Evolutionary conservation across 92 coral and sea anemone species (phyloP).

Genomic region (Zoanthus sociatus): DNA sequence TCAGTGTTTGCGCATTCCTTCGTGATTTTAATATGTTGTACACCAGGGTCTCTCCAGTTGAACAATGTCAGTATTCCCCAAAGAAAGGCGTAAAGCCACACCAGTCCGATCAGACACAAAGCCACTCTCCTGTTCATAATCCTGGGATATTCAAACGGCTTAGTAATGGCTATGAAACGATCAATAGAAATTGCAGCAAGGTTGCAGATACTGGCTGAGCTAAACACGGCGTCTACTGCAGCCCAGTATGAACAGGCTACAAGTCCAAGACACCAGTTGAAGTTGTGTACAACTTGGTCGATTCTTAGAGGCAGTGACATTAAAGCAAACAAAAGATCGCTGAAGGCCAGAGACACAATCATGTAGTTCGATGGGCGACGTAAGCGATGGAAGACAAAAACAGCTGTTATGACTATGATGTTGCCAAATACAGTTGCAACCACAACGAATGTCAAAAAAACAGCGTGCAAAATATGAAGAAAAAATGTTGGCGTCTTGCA

Average conservation of each 20-base stretch:
- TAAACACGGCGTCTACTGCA: slow-evolving; percentile 78
- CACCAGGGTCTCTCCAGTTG: slow-evolving; percentile 67
- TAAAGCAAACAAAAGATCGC: slow-evolving; percentile 84
- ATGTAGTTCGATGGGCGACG: slow-evolving; percentile 89
- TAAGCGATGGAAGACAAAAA: slow-evolving; percentile 77
- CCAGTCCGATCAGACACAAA: slow-evolving; percentile 67
- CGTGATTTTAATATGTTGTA: slow-evolving; percentile 17
- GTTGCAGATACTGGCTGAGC: slow-evolving; percentile 89
- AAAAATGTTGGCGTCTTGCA: slow-evolving; percentile 68
- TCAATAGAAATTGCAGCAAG: slow-evolving; percentile 91
- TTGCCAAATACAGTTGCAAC: slow-evolving; percentile 87
- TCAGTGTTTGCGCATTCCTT: slow-evolving; percentile 42
- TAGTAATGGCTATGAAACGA: slow-evolving; percentile 92
- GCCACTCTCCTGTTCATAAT: slow-evolving; percentile 80
- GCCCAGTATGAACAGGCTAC: slow-evolving; percentile 82
- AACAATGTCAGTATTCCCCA: slow-evolving; percentile 83
- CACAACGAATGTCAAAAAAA: slow-evolving; percentile 77
- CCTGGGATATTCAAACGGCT: slow-evolving; percentile 82
- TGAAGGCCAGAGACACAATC: slow-evolving; percentile 88
- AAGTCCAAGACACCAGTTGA: slow-evolving; percentile 82
- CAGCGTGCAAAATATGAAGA: slow-evolving; percentile 63
- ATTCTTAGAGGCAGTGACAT: slow-evolving; percentile 87
- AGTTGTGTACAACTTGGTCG: slow-evolving; percentile 79
- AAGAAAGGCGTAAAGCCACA: slow-evolving; percentile 84
- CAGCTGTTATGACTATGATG: slow-evolving; percentile 85